A percentile compares a stretch with the other conserved stretches of the same genome.
Evolutionary conservation across 2,113 vertebrate species (phyloP).

Genomic region (Poecile atricapillus): DNA sequence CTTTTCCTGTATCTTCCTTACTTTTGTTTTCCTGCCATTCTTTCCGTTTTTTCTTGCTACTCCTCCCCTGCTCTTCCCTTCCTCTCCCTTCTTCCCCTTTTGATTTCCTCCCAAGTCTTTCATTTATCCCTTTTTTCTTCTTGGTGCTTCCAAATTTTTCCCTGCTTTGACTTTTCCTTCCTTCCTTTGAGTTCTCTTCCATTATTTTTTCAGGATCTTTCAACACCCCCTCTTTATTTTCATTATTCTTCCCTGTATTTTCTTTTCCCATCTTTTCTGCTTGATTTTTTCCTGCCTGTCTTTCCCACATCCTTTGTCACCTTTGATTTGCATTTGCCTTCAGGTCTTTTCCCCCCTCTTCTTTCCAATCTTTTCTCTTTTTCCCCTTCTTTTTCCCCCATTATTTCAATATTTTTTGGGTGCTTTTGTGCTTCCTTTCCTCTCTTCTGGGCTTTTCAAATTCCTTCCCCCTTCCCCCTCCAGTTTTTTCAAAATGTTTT

Average conservation of each 20-base stretch:
- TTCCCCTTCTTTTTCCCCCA: fast-evolving
- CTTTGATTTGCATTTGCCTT: neutral
- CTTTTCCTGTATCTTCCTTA: neutral
- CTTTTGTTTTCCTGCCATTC: neutral
- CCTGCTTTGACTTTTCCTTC: neutral
- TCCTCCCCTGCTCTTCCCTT: neutral
- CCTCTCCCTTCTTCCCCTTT: neutral
- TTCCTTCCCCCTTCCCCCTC: neutral
- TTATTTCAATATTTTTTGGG: neutral
- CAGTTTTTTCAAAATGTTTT: neutral
- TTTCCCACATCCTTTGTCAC: neutral
- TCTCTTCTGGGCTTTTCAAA: neutral
- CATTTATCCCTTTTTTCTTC: neutral
- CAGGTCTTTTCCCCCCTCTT: fast-evolving
- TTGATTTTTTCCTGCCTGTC: neutral
- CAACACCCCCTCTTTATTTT: neutral
- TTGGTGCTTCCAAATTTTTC: fast-evolving
- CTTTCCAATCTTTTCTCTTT: neutral
- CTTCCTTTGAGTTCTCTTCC: neutral
- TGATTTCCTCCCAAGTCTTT: neutral
- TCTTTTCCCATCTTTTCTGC: neutral
- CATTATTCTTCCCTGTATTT: neutral
- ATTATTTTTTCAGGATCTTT: neutral
- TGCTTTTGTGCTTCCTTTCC: neutral
- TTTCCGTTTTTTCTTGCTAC: neutral